phyloP scores from a whole-genome alignment of 1,140 invertebrate genomes.

The Ruditapes philippinarum region DNA sequence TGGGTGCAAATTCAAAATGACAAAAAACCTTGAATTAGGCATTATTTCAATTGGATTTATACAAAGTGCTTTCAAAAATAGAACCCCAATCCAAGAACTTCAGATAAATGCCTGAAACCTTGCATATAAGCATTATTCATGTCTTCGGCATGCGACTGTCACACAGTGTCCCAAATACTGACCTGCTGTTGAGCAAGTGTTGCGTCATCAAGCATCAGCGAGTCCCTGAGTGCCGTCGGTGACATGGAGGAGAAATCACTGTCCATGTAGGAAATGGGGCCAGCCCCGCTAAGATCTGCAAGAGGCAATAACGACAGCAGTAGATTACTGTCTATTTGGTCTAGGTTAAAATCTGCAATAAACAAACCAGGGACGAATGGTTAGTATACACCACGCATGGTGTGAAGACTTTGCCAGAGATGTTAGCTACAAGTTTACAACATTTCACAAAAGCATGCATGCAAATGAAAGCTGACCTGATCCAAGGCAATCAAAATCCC shows the following conservation, averaged over 20 bases:
- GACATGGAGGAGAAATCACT: slow-evolving; percentile 70
- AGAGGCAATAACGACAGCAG: slow-evolving; percentile 72
- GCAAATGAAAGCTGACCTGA: too few species aligned
- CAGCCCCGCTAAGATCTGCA: slow-evolving; percentile 78
- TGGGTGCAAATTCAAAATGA: too few species aligned
- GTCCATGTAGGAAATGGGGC: slow-evolving; percentile 79
- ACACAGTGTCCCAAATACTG: too few species aligned
- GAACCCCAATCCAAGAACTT: too few species aligned
- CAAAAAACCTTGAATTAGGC: too few species aligned
- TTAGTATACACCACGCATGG: slow-evolving; percentile 57
- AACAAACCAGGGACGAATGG: slow-evolving; percentile 64
- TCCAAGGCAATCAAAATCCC: too few species aligned
- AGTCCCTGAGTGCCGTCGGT: slow-evolving; percentile 63
- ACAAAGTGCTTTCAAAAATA: too few species aligned
- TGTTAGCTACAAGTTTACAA: not conserved
- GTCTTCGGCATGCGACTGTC: too few species aligned
- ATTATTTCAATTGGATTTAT: too few species aligned
- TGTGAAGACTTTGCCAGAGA: not conserved
- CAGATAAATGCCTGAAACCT: too few species aligned
- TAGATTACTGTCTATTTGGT: slow-evolving; percentile 74
- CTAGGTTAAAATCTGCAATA: slow-evolving; percentile 69
- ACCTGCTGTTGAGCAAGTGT: slow-evolving; percentile 83
- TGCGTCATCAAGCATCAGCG: slow-evolving; percentile 76
- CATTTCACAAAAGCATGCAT: too few species aligned
- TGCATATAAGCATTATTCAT: too few species aligned